Evolutionary conservation across 2,797 vertebrate species (phyloP).

Genomic region (Sylvia borin): DNA sequence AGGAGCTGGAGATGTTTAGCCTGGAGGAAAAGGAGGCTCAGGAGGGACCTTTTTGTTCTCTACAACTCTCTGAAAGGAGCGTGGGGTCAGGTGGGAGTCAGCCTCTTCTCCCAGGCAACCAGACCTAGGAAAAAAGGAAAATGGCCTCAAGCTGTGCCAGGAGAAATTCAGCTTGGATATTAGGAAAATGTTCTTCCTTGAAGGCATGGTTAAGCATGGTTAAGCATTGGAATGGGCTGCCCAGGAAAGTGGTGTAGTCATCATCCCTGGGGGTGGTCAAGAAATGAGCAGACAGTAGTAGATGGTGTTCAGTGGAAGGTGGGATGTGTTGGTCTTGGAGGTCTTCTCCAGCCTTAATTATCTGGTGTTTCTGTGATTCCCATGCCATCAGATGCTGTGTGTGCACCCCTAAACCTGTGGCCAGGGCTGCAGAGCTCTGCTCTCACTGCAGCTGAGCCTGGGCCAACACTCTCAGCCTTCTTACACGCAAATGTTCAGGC

Average conservation of each 20-base stretch:
- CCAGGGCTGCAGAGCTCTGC: neutral
- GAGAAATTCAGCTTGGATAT: neutral
- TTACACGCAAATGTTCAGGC: neutral
- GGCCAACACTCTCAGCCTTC: neutral
- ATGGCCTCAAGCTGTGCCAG: neutral
- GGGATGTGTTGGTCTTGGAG: neutral
- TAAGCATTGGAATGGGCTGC: neutral
- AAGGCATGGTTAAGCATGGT: neutral
- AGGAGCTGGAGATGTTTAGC: neutral
- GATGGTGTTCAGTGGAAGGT: neutral
- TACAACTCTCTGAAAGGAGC: neutral
- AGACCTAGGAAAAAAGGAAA: neutral
- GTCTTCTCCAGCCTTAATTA: neutral
- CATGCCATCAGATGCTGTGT: rapidly evolving
- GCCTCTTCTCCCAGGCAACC: neutral
- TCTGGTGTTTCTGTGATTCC: neutral
- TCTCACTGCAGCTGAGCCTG: neutral
- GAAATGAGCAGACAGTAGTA: too few relatives aligned
- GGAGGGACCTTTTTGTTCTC: neutral
- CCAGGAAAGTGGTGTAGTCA: neutral
- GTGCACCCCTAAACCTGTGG: rapidly evolving
- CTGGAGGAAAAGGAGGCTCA: neutral
- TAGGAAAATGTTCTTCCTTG: neutral
- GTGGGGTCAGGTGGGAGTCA: neutral
- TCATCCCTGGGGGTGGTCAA: neutral